Conservation (phyloP, 2,888 invertebrate species). For the Orchestes rusci region DNA sequence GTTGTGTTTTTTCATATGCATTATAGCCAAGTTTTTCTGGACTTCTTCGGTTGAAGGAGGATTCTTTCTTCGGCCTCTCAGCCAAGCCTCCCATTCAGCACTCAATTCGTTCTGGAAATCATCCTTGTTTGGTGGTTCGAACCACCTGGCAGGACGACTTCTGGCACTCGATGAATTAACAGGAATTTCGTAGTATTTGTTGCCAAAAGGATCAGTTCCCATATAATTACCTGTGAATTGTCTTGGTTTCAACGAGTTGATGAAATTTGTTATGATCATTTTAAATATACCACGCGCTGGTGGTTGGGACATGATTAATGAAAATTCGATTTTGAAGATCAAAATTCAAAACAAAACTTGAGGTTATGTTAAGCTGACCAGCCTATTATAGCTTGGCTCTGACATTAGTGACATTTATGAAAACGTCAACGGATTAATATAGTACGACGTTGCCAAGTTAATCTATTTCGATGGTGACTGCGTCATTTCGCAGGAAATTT, state of each 20-base stretch:
- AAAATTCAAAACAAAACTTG: no score
- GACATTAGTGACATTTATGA: no score
- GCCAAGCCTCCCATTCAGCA: constrained; percentile 85
- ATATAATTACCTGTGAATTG: constrained; percentile 49
- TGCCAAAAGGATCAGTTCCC: constrained; percentile 76
- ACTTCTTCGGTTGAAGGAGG: constrained; percentile 72
- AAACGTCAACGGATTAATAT: no score
- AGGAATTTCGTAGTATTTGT: constrained; percentile 73
- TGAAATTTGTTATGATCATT: constrained; percentile 53
- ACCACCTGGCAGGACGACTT: constrained; percentile 63
- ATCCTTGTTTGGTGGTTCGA: constrained; percentile 56
- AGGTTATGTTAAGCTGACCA: no score
- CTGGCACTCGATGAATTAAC: constrained; percentile 58
- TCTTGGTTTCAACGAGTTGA: constrained; percentile 55
- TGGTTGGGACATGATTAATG: constrained; percentile 37
- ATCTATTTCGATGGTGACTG: no score
- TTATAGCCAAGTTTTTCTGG: constrained; percentile 59
- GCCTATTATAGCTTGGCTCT: no score
- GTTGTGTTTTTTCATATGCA: constrained; percentile 67
- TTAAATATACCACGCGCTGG: constrained; percentile 36
- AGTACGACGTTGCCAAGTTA: no score
- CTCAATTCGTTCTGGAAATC: constrained; percentile 70
- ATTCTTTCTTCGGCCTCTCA: constrained; percentile 51
- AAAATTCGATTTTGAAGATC: no score
- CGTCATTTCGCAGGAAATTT: no score